Evolutionary conservation across 2,888 invertebrate genomes (phyloP).

Genomic region (Oscheius sp.): DNA sequence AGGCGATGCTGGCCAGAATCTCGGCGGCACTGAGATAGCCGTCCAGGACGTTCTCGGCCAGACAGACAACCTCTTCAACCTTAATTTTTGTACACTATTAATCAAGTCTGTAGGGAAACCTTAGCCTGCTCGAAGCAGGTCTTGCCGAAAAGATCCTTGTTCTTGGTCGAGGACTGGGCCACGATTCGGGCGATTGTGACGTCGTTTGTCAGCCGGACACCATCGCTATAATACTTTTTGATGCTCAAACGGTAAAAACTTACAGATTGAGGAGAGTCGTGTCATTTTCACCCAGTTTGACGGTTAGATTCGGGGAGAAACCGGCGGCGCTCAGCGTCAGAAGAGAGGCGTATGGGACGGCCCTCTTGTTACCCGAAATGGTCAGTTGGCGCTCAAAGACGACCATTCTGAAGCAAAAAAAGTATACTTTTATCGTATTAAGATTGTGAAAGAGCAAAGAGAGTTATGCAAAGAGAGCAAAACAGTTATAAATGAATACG

Average conservation of each 20-base stretch:
- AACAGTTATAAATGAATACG: too few species aligned
- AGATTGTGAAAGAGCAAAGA: not conserved
- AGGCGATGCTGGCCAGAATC: slow-evolving; percentile 33
- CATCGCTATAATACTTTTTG: slow-evolving; percentile 53
- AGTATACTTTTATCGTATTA: slow-evolving; percentile 1
- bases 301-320: slow-evolving; percentile 50
- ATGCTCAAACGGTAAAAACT: slow-evolving; percentile 30
- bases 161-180: slow-evolving; percentile 46
- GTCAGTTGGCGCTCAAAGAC: slow-evolving; percentile 35
- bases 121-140: slow-evolving; percentile 45
- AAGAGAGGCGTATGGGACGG: slow-evolving; percentile 57
- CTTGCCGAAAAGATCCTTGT: slow-evolving; percentile 53
- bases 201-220: slow-evolving; percentile 55
- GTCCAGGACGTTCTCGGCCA: slow-evolving; percentile 42
- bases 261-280: slow-evolving; percentile 49
- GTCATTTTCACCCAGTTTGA: slow-evolving; percentile 45
- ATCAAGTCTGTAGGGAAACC: slow-evolving; percentile 18
- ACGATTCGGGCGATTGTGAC: slow-evolving; percentile 59
- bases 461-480: not conserved
- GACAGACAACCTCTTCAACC: slow-evolving; percentile 50
- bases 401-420: slow-evolving; percentile 38
- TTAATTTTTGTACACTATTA: slow-evolving; percentile 19
- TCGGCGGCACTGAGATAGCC: slow-evolving; percentile 40
- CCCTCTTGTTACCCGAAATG: slow-evolving; percentile 44
- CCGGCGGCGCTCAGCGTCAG: slow-evolving; percentile 54